Conservation (phyloP, 2,797 vertebrate genomes). For the Lepilemur ruficaudatus region DNA sequence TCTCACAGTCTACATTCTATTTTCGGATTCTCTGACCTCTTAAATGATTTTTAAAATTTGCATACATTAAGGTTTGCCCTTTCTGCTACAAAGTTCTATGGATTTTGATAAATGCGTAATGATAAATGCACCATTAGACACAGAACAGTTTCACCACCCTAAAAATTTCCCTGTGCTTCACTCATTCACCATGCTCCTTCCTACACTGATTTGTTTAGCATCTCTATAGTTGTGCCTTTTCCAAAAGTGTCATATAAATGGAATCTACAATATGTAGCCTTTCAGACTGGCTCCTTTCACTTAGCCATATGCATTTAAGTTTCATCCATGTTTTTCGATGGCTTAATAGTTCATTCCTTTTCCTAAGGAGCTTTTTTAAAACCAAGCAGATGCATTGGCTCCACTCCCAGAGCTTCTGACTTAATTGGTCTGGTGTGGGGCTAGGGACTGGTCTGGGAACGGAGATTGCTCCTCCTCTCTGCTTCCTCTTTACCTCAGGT, state of each 20-base stretch:
- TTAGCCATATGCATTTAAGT: neutral
- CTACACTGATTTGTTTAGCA: neutral
- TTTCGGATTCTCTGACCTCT: neutral
- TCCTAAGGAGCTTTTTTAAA: neutral
- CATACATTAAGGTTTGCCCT: neutral
- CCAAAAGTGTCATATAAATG: neutral
- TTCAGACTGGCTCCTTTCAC: neutral
- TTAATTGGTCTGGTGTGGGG: neutral
- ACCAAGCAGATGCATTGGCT: conserved; percentile 41
- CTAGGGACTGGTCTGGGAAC: neutral
- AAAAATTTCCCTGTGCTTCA: neutral
- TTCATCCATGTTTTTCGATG: neutral
- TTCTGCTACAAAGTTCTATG: neutral
- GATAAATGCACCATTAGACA: neutral
- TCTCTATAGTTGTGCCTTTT: neutral
- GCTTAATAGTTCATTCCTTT: conserved; percentile 6
- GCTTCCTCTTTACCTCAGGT: neutral
- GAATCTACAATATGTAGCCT: neutral
- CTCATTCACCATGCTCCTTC: neutral
- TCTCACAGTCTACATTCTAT: neutral
- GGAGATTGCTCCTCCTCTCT: neutral
- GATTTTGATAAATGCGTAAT: neutral
- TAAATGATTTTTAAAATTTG: neutral
- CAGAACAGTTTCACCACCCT: neutral
- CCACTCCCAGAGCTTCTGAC: neutral